These are phyloP conservation scores for Arvicanthis niloticus DNA, from an alignment of 2,113 vertebrate genomes.

Conservation along the genomic window DNA sequence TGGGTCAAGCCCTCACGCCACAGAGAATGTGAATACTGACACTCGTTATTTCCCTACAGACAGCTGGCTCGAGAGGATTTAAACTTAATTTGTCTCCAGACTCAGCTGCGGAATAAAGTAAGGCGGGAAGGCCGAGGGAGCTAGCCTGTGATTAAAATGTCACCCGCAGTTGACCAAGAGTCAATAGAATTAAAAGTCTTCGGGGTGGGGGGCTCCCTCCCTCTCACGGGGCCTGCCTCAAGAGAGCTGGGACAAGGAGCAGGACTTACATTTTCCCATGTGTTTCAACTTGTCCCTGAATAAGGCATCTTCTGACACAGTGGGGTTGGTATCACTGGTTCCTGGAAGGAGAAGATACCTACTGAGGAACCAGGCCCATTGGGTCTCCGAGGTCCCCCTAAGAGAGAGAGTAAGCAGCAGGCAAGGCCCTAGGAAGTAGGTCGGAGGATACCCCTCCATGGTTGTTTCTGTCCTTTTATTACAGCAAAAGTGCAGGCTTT, in stretches of 20 bases:
- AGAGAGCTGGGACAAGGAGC: background rate
- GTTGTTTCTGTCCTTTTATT: background rate
- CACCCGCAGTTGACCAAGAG: conserved; percentile 61
- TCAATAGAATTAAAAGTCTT: background rate
- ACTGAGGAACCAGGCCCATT: background rate
- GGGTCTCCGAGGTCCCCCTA: background rate
- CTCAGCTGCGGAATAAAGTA: conserved; percentile 63
- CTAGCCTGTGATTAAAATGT: conserved; percentile 66
- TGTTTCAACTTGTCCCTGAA: conserved; percentile 99
- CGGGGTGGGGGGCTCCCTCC: background rate
- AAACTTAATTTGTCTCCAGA: conserved; percentile 79
- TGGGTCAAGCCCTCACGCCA: background rate
- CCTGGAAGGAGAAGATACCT: conserved; percentile 85
- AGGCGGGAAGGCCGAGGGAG: conserved; percentile 60
- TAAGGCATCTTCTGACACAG: conserved; percentile 95
- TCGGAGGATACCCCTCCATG: background rate
- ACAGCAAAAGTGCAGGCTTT: background rate
- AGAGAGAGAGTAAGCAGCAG: background rate
- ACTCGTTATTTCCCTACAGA: conserved; percentile 62
- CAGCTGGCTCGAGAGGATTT: conserved; percentile 80
- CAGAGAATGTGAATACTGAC: background rate
- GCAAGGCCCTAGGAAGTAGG: background rate
- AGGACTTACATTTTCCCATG: conserved; percentile 98
- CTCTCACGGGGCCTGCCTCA: background rate
- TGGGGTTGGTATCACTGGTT: conserved; percentile 86